Base-by-base conservation (phyloP, 2,113 vertebrate genomes). In the Lampris megalopsis region DNA sequence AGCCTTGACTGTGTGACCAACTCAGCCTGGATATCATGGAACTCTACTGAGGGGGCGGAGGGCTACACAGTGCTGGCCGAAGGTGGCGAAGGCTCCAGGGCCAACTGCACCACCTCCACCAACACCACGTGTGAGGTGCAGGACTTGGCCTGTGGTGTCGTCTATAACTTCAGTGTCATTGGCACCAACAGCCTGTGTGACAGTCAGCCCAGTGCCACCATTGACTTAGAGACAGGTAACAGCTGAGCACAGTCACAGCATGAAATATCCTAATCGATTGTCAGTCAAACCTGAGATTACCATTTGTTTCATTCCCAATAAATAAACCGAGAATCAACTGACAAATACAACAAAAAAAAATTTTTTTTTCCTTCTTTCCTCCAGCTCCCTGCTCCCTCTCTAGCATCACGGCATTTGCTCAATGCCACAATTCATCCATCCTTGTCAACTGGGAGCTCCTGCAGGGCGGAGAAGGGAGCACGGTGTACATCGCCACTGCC, bases 311-410 rank as follows among this genome's bases (percentile, higher is more conserved):
- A 24, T 24, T 24, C 24, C 24, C 24, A 24, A 24, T 24, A 24
- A 24, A 24, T 24, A 24, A 0, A 24, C 24, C 0, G 24, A 24
- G 24, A 24, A 24, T 24, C 24, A 24, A 24, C 24, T 24, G 24
- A 24, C 24, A 24, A 24, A 24, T 24, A 24, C 24, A 24, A 24
- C 24, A 24, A 24, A 24, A 63, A 9, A 2, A 38, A 35, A 6
- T 47, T 1, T 60, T 9, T 63, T 3, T 63, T 43, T 10, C 64
- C 9, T 57, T 36, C 49, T 11, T 6, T 41, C 36, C 56, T 8
- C 11, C 80, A 95, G 94, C 89, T 6, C 91, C 91, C 6, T 94
- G 94, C 79, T 73, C 83, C 47, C 90, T 93, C 35, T 66, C 87
- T 42, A 63, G 66, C 9, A 85, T 94, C 67, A 73, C 73, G 10